phyloP scores from a whole-genome alignment of 2,888 invertebrate species.

The Eupithecia subfuscata region DNA sequence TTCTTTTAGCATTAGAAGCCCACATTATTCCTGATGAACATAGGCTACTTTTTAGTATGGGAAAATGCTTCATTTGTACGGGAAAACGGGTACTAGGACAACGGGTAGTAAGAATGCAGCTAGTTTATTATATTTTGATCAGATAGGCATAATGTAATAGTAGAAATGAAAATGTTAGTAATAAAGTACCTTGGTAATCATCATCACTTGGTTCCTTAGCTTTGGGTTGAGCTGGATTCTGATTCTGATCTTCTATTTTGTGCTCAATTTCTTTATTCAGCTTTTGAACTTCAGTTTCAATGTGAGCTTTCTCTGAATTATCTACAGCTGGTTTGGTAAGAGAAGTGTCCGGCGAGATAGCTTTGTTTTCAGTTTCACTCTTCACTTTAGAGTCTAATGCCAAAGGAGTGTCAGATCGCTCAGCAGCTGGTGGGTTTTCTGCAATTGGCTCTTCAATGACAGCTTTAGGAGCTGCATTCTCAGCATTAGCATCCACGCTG shows the following conservation, averaged over 20 bases:
- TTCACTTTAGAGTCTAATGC: conserved; percentile 19
- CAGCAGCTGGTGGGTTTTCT: conserved; percentile 14
- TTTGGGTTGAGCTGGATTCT: conserved; percentile 44
- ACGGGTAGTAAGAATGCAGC: no score
- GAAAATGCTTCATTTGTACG: no score
- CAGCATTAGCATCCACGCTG: conserved; percentile 25
- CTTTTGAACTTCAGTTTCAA: conserved; percentile 30
- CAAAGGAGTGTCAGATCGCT: conserved; percentile 26
- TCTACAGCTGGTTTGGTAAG: conserved; percentile 30
- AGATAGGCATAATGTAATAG: not conserved
- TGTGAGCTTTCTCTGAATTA: conserved; percentile 21
- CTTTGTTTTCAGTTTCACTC: conserved; percentile 28
- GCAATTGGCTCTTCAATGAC: conserved; percentile 29
- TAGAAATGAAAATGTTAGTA: not conserved
- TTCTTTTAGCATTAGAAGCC: no score
- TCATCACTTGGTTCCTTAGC: conserved; percentile 40
- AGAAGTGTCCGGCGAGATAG: conserved; percentile 5
- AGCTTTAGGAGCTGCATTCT: conserved; percentile 14
- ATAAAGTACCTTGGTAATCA: conserved; percentile 51
- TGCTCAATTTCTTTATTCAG: no score
- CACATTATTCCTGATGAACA: no score
- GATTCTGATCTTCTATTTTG: conserved; percentile 45
- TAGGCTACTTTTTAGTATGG: no score
- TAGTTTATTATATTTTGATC: not conserved
- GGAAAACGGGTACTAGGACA: no score